Evolutionary conservation across 2,113 vertebrate genomes (phyloP), one percentile per base, ranked within the genome.

Genomic region (Hucho hucho): DNA sequence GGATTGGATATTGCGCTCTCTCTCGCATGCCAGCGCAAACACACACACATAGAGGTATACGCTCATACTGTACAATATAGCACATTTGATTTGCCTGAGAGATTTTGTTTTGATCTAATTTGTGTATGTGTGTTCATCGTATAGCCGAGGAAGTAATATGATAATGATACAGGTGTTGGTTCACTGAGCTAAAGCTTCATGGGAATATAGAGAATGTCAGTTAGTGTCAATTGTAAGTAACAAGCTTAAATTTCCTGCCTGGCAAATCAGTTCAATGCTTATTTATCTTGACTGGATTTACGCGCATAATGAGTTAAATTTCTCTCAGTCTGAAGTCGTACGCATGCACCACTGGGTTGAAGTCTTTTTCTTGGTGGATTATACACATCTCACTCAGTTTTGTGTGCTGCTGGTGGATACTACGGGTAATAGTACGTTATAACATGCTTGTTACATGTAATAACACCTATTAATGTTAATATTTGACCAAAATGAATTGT

Each of bases 161-260:
- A 53, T 77, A 70, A 78, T 69, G 69, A 80, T 58, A 24, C 22
- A 77, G 26, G 25, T 22, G 37, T 16, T 70, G 49, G 46, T 56
- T 75, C 26, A 63, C 26, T 68, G 26, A 74, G 72, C 64, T 37
- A 68, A 73, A 20, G 47, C 72, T 65, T 43, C 59, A 70, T 70
- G n/a, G 14, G 25, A 59, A 29, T 61, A 2, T 56, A 28, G 3
- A 13, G 70, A 73, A 49, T 69, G 49, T 74, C 72, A 72, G 61
- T 82, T 79, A 72, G 70, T 65, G 47, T 4, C 70, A 78, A 66
- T 43, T 67, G 64, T 37, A 67, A 53, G 29, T 61, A 72, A 70
- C 61, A 73, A 25, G 46, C 64, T 76, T 71, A 28, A 69, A 56
- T 75, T 53, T 70, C 61, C 24, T 22, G 18, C 18, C 64, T 72